Evolutionary conservation across 2,888 invertebrate genomes (phyloP), one percentile per base, ranked within the genome.

Genomic region (Andrena haemorrhoa): DNA sequence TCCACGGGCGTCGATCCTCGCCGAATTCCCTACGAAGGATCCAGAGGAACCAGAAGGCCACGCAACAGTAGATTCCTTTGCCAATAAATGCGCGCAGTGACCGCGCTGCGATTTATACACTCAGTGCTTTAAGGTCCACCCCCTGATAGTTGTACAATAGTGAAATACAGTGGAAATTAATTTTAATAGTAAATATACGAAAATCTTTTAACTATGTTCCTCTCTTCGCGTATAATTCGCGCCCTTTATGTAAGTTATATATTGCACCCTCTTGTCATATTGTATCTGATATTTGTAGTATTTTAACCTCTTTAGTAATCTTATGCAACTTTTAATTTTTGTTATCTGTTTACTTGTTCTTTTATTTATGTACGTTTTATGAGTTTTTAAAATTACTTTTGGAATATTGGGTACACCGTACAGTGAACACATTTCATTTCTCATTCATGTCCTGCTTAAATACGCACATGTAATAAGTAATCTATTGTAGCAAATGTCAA

Each of bases 171-270:
- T 71, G 16, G 2, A 33, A 33, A 41, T 4, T 47, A 31, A 47
- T 41, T n/a, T 56, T 82, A 20, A n/a, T 7, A 70, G 53, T 56
- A 47, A 60, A 61, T 66, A 61, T 20, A 75, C 20, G 12, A 29
- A 3, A 70, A 66, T 51, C 23, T 12, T 8, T 10, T 49, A 41
- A 76, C 26, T 33, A 87, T 87, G 87, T 77, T 87, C 60, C 63
- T 69, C 10, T 75, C 87, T 56, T 6, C 81, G 8, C 79, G 79
- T 20, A 33, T 56, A 61, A 58, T 71, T 65, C 78, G 82, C 35
- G 53, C 64, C 23, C 61, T 88, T 35, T 63, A 79, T 29, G 87
- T 87, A n/a, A 84, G 87, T 87, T 49, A 76, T 65, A 23, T 35
- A 41, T 63, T 16, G 5, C 1, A 4, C 20, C 31, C 0, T 20